phyloP scores from a whole-genome alignment of 2,797 vertebrate genomes.

The Vipera ursinii region DNA sequence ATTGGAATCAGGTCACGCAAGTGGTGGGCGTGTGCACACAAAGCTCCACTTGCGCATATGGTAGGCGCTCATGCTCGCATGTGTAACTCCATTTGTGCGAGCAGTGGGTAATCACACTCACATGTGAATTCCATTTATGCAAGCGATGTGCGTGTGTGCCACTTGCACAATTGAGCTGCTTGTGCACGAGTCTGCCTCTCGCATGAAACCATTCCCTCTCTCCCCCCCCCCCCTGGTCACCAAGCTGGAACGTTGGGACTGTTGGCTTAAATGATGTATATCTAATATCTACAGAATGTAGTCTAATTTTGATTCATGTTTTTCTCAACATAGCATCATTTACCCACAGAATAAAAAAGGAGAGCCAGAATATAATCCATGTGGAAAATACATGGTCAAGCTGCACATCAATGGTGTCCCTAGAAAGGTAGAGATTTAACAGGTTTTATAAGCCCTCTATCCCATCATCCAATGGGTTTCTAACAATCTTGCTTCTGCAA shows the following conservation, averaged over 20 bases:
- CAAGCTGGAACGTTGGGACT: not conserved
- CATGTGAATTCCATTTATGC: not conserved
- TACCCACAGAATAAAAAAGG: slow-evolving; percentile 96
- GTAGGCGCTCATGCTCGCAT: not conserved
- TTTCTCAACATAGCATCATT: slow-evolving; percentile 82
- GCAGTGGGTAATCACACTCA: not conserved
- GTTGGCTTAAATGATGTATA: not conserved
- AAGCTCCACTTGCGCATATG: not conserved
- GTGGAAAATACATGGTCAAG: slow-evolving; percentile 99
- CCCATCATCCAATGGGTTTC: not conserved
- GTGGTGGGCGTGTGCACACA: not conserved
- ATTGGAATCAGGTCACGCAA: not conserved
- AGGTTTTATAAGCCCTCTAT: not conserved
- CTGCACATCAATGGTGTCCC: slow-evolving; percentile 98
- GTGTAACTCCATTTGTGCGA: not conserved
- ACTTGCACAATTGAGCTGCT: not conserved
- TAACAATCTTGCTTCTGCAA: not conserved
- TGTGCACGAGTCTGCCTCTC: not conserved
- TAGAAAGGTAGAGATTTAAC: slow-evolving; percentile 82
- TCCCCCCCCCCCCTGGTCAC: fast-evolving
- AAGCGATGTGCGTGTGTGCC: not conserved
- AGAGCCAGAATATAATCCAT: slow-evolving; percentile 96
- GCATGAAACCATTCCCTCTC: not conserved
- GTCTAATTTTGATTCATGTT: slow-evolving; percentile 27
- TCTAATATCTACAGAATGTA: not conserved